Base-by-base conservation (phyloP, 2,797 vertebrate genomes). In the Trematomus bernacchii region DNA sequence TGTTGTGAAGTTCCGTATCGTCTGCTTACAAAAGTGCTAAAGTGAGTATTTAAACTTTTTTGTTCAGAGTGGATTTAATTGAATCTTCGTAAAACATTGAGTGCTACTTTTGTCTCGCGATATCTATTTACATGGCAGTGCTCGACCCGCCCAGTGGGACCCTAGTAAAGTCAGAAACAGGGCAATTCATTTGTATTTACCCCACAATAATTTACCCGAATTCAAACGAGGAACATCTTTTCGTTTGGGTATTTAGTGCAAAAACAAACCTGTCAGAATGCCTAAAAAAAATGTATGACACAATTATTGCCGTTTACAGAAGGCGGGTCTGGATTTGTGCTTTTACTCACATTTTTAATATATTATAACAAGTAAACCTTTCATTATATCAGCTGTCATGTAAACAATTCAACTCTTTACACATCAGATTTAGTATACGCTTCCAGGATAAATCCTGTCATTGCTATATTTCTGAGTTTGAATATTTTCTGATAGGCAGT, bases 51-150 rank as follows among this genome's bases (percentile, higher is more conserved):
- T 13, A 9, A 21, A 50, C 40, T 54, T 12, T 27, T 40, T 40
- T 55, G 27, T 15, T 8, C 33, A 1, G 1, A 40, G n/a, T 4
- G 14, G 16, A 48, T 4, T 63, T 30, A 16, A 27, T 73, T 7
- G 13, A 23, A 55, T 68, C 27, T 4, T 2, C 10, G 2, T 13
- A 4, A 16, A 21, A 42, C 48, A 19, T 27, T 21, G 60, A 53
- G 40, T 42, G 43, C 42, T n/a, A 54, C 37, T 37, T 60, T 47
- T 0, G 6, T 71, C 66, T 80, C 73, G 77, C 73, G 66, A 66
- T 62, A 66, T 63, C 40, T 15, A 10, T 9, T 6, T 37, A 18
- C 19, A 0, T 1, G 15, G n/a, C 3, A 43, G 40, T 0, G 14
- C 13, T 37, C 0, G 33, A 37, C 2, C 52, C 18, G 50, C 51